A percentile compares a stretch with the other conserved stretches of the same genome.
phyloP scores from a whole-genome alignment of 2,888 invertebrate genomes.

The Unio pictorum region DNA sequence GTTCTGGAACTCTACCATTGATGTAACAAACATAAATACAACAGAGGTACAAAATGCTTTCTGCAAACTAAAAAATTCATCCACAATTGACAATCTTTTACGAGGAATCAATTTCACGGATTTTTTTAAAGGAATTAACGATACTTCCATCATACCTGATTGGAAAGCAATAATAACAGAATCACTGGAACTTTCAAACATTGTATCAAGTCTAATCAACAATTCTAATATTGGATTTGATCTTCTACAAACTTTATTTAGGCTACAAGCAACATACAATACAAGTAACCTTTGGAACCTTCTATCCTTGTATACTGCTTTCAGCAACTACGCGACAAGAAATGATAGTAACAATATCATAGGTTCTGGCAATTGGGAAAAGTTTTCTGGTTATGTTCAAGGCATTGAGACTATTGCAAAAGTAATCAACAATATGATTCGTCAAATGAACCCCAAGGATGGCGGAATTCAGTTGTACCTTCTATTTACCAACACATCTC shows the following conservation, averaged over 20 bases:
- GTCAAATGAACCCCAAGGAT: too few species aligned
- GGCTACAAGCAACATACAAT: constrained; percentile 9
- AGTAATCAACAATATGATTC: too few species aligned
- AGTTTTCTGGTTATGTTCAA: too few species aligned
- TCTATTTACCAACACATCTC: too few species aligned
- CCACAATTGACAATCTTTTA: constrained; percentile 15
- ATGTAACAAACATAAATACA: constrained; percentile 3
- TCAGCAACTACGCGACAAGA: neutral
- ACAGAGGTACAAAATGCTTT: constrained; percentile 18
- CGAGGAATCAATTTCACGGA: constrained; percentile 19
- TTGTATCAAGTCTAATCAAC: constrained; percentile 20
- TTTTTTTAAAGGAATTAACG: constrained; percentile 12
- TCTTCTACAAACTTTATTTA: neutral
- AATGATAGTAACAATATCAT: too few species aligned
- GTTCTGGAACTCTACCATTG: too few species aligned
- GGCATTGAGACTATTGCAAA: too few species aligned
- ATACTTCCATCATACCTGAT: constrained; percentile 17
- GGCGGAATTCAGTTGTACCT: too few species aligned
- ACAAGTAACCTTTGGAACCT: constrained; percentile 15
- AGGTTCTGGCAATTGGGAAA: too few species aligned
- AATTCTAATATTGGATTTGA: constrained; percentile 4
- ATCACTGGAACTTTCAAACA: constrained; percentile 21
- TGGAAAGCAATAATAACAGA: constrained; percentile 30
- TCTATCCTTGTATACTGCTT: constrained; percentile 1
- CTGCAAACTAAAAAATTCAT: constrained; percentile 24